Percentiles rank a stretch among this genome's conserved stretches.
Conservation (phyloP, 1,140 invertebrate species). For the Calliopsis andreniformis region DNA sequence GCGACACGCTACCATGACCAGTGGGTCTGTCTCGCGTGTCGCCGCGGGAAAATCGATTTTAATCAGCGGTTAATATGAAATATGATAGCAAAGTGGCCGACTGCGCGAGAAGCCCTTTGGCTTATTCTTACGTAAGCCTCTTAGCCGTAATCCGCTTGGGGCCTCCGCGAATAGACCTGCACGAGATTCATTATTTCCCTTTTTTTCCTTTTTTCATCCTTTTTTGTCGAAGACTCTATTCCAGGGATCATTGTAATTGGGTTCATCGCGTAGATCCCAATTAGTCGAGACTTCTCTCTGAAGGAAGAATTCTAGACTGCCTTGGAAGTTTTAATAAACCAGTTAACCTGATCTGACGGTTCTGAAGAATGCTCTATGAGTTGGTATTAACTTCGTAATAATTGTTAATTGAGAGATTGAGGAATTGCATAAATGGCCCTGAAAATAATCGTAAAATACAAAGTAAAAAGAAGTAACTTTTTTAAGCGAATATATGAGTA, state of each 20-base stretch:
- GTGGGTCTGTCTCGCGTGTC: constrained; percentile 30
- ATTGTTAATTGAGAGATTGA: no score
- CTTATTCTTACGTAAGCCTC: constrained; percentile 76
- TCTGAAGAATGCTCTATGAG: no score
- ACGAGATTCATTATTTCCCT: constrained; percentile 62
- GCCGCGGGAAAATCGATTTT: constrained; percentile 67
- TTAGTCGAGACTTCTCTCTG: neutral
- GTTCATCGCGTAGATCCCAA: constrained; percentile 14
- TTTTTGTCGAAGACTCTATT: neutral
- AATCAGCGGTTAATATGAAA: constrained; percentile 73
- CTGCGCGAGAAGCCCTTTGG: constrained; percentile 70
- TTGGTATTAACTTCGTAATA: no score
- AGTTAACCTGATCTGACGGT: no score
- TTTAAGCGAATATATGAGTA: no score
- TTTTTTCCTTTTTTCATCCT: constrained; percentile 28
- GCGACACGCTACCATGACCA: constrained; percentile 17
- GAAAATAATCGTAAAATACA: no score
- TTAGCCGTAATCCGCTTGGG: constrained; percentile 71
- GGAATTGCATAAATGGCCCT: no score
- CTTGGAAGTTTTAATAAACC: no score
- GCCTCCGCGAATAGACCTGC: constrained; percentile 60
- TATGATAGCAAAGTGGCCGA: constrained; percentile 69
- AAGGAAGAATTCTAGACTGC: constrained; percentile 19
- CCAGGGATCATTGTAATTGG: constrained; percentile 14
- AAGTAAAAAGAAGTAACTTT: no score